These are phyloP conservation scores for Eonycteris spelaea DNA, from an alignment of 2,113 vertebrate species.

Conservation along the genomic window DNA sequence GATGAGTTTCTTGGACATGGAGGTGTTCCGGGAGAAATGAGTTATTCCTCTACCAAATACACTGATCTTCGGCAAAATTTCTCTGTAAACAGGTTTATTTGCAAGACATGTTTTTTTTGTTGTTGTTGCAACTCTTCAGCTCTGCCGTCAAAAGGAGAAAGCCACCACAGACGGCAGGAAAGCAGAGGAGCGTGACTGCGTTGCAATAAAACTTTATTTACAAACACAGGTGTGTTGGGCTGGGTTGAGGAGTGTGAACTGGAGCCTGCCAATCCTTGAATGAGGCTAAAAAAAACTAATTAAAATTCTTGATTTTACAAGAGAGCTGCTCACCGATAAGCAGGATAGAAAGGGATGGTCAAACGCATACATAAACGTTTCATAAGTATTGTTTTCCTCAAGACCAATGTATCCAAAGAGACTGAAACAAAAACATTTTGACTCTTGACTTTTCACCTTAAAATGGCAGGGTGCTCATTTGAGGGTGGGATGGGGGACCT, in stretches of 20 bases:
- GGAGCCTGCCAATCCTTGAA: not conserved
- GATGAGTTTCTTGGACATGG: not conserved
- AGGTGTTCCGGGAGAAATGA: not conserved
- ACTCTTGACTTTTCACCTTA: not conserved
- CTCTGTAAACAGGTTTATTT: not conserved
- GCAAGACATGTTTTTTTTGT: not conserved
- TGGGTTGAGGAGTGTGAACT: not conserved
- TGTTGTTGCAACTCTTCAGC: not conserved
- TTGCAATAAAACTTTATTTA: not conserved
- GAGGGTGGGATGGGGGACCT: not conserved
- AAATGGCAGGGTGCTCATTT: not conserved
- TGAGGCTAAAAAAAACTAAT: not conserved
- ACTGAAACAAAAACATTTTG: not conserved
- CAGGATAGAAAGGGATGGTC: not conserved
- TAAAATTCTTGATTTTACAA: not conserved
- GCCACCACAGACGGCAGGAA: not conserved
- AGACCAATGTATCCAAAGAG: not conserved
- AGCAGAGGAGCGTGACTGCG: not conserved
- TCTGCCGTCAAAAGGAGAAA: not conserved
- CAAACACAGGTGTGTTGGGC: not conserved
- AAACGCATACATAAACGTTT: not conserved
- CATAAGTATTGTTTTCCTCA: not conserved
- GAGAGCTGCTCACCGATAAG: not conserved
- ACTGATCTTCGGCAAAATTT: not conserved
- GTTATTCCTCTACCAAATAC: not conserved